Evolutionary conservation across 2,113 vertebrate genomes (phyloP).

Genomic region (Phocoena sinus): DNA sequence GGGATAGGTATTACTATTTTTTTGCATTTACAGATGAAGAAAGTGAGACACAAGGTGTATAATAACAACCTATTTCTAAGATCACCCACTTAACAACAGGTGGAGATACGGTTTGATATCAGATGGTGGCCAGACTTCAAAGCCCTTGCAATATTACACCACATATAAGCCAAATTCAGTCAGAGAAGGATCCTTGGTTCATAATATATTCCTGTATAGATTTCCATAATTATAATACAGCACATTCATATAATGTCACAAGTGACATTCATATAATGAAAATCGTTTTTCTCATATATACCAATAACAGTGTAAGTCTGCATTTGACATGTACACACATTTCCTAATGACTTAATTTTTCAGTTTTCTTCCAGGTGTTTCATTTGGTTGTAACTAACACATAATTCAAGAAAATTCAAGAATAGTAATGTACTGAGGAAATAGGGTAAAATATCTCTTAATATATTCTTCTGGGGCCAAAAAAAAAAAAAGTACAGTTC

Average conservation of each 20-base stretch:
- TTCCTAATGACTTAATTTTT: background rate
- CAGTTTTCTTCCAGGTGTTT: background rate
- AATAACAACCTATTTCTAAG: background rate
- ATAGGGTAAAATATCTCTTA: background rate
- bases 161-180: background rate
- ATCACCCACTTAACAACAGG: background rate
- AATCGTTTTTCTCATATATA: background rate
- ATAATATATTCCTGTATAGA: background rate
- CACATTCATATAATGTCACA: background rate
- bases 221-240: background rate
- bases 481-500: background rate
- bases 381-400: background rate
- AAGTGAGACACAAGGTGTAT: background rate
- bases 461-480: background rate
- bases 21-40: background rate
- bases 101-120: background rate
- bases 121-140: background rate
- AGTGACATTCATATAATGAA: background rate
- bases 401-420: background rate
- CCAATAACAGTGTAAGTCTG: background rate
- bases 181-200: background rate
- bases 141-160: background rate
- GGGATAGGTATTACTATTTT: background rate
- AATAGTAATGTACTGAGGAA: background rate
- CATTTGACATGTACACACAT: background rate